Conservation (phyloP, 2,888 invertebrate genomes). For the Perizoma flavofasciatum region DNA sequence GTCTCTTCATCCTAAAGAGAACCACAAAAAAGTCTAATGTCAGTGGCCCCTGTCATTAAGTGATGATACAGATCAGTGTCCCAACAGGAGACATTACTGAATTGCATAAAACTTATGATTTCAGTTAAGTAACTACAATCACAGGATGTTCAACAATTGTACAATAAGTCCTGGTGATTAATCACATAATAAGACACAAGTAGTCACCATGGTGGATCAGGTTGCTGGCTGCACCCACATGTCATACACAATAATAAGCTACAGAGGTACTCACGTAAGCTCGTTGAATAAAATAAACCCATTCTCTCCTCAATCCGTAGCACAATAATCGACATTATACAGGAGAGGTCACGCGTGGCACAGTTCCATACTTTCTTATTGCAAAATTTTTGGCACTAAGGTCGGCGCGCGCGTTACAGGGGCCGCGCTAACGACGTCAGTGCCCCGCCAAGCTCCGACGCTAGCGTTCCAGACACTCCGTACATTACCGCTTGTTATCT, state of each 20-base stretch:
- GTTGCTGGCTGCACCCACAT: conserved; percentile 56
- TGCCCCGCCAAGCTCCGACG: conserved; percentile 75
- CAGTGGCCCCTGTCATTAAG: too few relatives aligned
- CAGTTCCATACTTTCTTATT: conserved; percentile 82
- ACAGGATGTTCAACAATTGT: conserved; percentile 22
- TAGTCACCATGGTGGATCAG: conserved; percentile 21
- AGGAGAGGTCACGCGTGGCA: conserved; percentile 81
- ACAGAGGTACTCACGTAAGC: conserved; percentile 60
- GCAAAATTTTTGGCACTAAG: conserved; percentile 82
- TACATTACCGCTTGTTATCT: conserved; percentile 60
- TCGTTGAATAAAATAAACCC: conserved; percentile 59
- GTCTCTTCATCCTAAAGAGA: too few relatives aligned
- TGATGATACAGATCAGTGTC: too few relatives aligned
- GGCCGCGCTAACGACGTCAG: conserved; percentile 79
- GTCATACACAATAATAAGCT: conserved; percentile 44
- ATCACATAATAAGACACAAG: not conserved
- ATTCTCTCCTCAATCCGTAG: conserved; percentile 52
- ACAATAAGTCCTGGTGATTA: conserved; percentile 21
- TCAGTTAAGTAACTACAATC: conserved; percentile 8
- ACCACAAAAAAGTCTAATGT: too few relatives aligned
- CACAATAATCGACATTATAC: conserved; percentile 60
- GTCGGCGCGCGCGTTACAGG: conserved; percentile 67
- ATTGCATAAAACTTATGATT: not conserved
- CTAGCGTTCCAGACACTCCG: conserved; percentile 66
- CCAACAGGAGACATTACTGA: too few relatives aligned